phyloP scores from a whole-genome alignment of 2,888 invertebrate genomes.

The Leistus spinibarbis region DNA sequence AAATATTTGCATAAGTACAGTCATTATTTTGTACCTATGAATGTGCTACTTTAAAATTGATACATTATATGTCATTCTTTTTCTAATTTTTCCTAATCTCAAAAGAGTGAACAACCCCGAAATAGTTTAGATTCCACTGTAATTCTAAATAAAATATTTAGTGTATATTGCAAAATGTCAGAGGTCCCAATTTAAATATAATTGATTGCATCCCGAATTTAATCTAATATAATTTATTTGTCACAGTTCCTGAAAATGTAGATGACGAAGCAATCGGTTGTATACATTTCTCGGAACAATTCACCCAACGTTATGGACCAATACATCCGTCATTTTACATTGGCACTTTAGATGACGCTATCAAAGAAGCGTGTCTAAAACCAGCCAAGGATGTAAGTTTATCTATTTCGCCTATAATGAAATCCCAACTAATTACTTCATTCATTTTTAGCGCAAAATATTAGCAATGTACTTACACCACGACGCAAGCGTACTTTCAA shows the following conservation, averaged over 20 bases:
- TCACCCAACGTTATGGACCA: constrained; percentile 83
- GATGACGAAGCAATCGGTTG: constrained; percentile 86
- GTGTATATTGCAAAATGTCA: too few species aligned
- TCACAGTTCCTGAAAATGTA: constrained; percentile 81
- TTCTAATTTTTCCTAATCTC: too few species aligned
- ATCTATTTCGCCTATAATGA: background rate
- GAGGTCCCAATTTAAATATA: too few species aligned
- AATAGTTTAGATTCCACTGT: too few species aligned
- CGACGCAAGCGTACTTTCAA: constrained; percentile 91
- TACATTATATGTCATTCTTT: too few species aligned
- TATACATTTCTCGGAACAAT: constrained; percentile 85
- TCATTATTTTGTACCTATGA: too few species aligned
- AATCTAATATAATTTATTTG: background rate
- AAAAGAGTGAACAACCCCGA: too few species aligned
- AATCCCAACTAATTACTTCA: constrained; percentile 26
- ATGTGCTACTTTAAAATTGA: too few species aligned
- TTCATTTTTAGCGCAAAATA: constrained; percentile 77
- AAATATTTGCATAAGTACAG: too few species aligned
- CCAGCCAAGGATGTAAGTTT: constrained; percentile 87
- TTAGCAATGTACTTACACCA: constrained; percentile 96
- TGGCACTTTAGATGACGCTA: constrained; percentile 88
- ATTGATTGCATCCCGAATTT: too few species aligned
- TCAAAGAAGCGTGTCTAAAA: constrained; percentile 86
- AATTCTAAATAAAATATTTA: too few species aligned
- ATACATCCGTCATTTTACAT: constrained; percentile 90